phyloP scores from a whole-genome alignment of 2,888 invertebrate species.

The Hermaeophaga mercurialis region DNA sequence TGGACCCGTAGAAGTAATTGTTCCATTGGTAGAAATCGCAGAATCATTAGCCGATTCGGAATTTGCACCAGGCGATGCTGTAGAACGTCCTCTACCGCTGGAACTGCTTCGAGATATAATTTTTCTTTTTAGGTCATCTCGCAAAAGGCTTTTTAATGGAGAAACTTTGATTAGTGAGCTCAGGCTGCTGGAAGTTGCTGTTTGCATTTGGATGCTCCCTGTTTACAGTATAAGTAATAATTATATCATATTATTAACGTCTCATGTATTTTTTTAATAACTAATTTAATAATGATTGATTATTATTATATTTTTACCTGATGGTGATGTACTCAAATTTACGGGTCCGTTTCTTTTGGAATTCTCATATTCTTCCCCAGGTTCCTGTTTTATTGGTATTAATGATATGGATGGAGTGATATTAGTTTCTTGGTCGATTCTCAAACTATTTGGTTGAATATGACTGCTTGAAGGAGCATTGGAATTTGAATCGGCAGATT shows the following conservation, averaged over 20 bases:
- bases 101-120: conserved; percentile 70
- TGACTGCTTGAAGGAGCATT: conserved; percentile 76
- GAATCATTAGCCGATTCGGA: conserved; percentile 53
- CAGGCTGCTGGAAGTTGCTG: conserved; percentile 67
- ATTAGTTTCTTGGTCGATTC: conserved; percentile 60
- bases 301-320: conserved; percentile 44
- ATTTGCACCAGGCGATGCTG: conserved; percentile 55
- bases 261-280: too few species aligned
- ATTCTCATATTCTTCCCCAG: conserved; percentile 60
- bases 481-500: conserved; percentile 78
- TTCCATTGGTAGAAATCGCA: conserved; percentile 57
- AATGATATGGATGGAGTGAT: conserved; percentile 86
- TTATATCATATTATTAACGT: too few species aligned
- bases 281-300: too few species aligned
- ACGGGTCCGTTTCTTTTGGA: conserved; percentile 55
- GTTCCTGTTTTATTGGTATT: conserved; percentile 81
- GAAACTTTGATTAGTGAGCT: conserved; percentile 81
- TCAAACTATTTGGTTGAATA: conserved; percentile 53
- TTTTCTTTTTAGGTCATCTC: conserved; percentile 83
- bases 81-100: conserved; percentile 57
- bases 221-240: neutral
- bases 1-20: conserved; percentile 75
- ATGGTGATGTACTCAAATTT: conserved; percentile 53
- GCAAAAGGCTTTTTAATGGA: conserved; percentile 80
- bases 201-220: conserved; percentile 52